phyloP scores from a whole-genome alignment of 1,140 invertebrate genomes.

The Agrypnia vestita region DNA sequence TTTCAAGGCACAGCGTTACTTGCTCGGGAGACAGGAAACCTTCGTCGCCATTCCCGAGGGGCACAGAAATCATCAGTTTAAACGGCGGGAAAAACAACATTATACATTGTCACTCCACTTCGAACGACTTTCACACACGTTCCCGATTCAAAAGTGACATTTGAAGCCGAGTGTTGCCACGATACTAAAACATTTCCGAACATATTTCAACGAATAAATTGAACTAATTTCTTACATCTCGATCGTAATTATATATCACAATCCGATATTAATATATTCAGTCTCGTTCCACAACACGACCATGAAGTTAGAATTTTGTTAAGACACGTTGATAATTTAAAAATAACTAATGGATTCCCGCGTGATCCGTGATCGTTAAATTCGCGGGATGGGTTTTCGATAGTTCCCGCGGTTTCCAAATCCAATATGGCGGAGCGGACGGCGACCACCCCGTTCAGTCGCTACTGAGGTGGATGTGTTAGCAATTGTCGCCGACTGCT shows the following conservation, averaged over 20 bases:
- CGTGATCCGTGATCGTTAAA: constrained; percentile 5
- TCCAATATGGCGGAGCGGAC: constrained; percentile 25
- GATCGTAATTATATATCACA: not conserved
- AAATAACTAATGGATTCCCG: not conserved
- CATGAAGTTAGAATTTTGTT: constrained; percentile 2
- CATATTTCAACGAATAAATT: not conserved
- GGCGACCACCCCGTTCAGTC: constrained; percentile 31
- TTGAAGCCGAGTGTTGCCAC: not conserved
- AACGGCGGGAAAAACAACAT: constrained; percentile 19
- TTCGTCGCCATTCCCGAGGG: constrained; percentile 10
- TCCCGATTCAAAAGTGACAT: constrained; percentile 17
- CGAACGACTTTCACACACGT: constrained; percentile 2
- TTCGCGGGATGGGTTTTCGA: constrained; percentile 4
- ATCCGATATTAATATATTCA: not conserved
- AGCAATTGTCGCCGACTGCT: constrained; percentile 41
- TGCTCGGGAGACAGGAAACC: not conserved
- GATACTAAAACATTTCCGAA: not conserved
- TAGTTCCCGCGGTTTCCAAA: constrained; percentile 32
- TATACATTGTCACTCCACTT: constrained; percentile 34
- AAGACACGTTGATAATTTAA: not conserved
- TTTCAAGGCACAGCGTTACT: constrained; percentile 39
- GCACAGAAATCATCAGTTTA: constrained; percentile 17
- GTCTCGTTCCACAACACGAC: not conserved
- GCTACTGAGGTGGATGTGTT: constrained; percentile 44
- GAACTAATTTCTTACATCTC: not conserved